These are phyloP conservation scores for Leptopilina syphax DNA, from an alignment of 2,888 invertebrate species.

Conservation along the genomic window DNA sequence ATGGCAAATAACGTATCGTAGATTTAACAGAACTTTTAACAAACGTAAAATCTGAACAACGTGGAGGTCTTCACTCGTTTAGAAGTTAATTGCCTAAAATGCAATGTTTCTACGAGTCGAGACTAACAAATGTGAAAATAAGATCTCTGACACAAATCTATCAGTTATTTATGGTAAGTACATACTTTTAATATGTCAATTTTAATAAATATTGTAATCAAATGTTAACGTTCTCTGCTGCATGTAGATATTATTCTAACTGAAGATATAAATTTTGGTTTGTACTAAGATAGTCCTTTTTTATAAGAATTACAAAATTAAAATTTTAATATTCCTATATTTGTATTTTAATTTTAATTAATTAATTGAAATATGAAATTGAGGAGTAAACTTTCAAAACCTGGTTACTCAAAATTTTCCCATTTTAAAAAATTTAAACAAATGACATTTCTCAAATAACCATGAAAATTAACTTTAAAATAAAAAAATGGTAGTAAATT, in stretches of 20 bases:
- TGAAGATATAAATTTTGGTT: too few relatives aligned
- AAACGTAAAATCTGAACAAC: constrained; percentile 46
- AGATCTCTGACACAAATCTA: constrained; percentile 27
- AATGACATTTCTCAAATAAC: too few relatives aligned
- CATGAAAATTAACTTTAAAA: too few relatives aligned
- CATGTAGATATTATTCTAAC: background rate
- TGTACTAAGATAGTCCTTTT: too few relatives aligned
- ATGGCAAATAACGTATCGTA: constrained; percentile 46
- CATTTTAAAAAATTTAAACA: too few relatives aligned
- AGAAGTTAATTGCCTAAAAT: constrained; percentile 20
- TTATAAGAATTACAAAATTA: too few relatives aligned
- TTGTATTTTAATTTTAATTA: background rate
- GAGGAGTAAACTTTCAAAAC: background rate
- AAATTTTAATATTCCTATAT: background rate
- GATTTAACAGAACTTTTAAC: constrained; percentile 48
- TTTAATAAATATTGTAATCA: background rate
- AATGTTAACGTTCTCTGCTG: too few relatives aligned
- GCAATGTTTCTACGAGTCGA: constrained; percentile 23
- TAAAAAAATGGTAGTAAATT: too few relatives aligned
- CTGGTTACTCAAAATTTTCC: background rate
- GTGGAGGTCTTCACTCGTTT: constrained; percentile 25
- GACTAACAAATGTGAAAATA: constrained; percentile 11
- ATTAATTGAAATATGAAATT: background rate
- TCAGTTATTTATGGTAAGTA: constrained; percentile 28
- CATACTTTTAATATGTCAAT: background rate